These are phyloP conservation scores for Palythoa heliodiscus DNA, from an alignment of 92 coral and sea anemone species.

Conservation along the genomic window DNA sequence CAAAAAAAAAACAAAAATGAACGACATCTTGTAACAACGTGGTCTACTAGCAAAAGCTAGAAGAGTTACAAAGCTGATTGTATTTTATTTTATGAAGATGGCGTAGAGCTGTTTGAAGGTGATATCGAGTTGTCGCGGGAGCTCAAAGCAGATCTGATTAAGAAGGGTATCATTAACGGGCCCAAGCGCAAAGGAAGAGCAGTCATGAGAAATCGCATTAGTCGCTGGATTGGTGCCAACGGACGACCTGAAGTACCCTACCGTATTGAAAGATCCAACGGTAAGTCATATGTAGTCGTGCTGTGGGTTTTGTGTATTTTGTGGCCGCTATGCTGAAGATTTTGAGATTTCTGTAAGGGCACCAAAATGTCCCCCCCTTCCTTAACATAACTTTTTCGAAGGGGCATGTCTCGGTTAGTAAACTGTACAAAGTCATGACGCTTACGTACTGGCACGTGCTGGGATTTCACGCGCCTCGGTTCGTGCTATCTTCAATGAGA, in stretches of 20 bases:
- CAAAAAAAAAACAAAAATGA: too few species aligned
- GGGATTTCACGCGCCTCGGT: too few species aligned
- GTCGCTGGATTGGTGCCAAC: slow-evolving; percentile 58
- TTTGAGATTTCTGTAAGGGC: too few species aligned
- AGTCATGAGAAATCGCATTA: slow-evolving; percentile 59
- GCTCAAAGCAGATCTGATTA: slow-evolving; percentile 43
- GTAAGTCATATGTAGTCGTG: slow-evolving; percentile 34
- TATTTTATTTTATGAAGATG: neutral
- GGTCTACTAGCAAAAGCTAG: neutral
- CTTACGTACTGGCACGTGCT: too few species aligned
- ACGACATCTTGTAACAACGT: too few species aligned
- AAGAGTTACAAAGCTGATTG: neutral
- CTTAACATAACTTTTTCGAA: too few species aligned
- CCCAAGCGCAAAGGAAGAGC: slow-evolving; percentile 60
- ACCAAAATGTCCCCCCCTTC: neutral
- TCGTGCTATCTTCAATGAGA: too few species aligned
- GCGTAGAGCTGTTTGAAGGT: slow-evolving; percentile 67
- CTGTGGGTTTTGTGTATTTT: too few species aligned
- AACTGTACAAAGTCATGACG: too few species aligned
- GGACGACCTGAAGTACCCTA: slow-evolving; percentile 74
- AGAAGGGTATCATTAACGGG: slow-evolving; percentile 18
- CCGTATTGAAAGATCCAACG: slow-evolving; percentile 48
- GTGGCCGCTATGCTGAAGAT: too few species aligned
- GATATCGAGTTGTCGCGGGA: slow-evolving; percentile 61
- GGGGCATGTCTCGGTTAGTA: too few species aligned